Evolutionary conservation across 2,888 invertebrate species (phyloP), one percentile per base, ranked within the genome.

Genomic region (Cataglyphis cursor): DNA sequence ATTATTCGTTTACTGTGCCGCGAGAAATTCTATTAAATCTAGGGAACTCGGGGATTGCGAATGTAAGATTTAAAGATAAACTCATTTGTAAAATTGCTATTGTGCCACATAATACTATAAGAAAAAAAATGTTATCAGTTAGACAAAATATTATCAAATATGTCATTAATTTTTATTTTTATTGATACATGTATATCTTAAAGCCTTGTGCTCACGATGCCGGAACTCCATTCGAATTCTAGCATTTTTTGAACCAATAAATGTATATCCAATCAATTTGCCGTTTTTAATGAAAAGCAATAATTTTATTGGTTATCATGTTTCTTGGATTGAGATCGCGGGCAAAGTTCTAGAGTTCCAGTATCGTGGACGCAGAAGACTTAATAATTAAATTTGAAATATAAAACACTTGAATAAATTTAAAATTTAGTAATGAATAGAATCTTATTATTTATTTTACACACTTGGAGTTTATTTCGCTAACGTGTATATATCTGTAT

Each of bases 1-100:
- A 76, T 68, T 66, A 76, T 78, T 68, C 57, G 59, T 78, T 78
- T 68, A 68, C 57, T 21, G 28, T 76, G 31, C 31, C 74, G 48
- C 74, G 28, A 28, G 15, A 54, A 41, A 76, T 57, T 76, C 66
- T 54, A 66, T 66, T 54, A 66, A 41, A 38, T 24, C 24, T 28
- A 24, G 21, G 38, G 24, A 38, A 28, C 38, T 8, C 2, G 28
- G 31, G 9, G 48, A 8, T 51, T n/a, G 28, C 12, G 38, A 75
- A 28, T 62, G 21, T 41, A 35, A 66, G 51, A 44, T 51, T 54
- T 35, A 1, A 51, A 24, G 51, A 41, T 76, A 12, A 65, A 65
- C 38, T 28, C 62, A 31, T 35, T 75, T 64, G 21, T 21, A 12
- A 38, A 64, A 44, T 35, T 12, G 61, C 44, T n/a, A 15, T 48